Percentiles rank a stretch among this genome's conserved stretches.
Conservation (phyloP, 2,888 invertebrate genomes). For the Platycnemis pennipes region DNA sequence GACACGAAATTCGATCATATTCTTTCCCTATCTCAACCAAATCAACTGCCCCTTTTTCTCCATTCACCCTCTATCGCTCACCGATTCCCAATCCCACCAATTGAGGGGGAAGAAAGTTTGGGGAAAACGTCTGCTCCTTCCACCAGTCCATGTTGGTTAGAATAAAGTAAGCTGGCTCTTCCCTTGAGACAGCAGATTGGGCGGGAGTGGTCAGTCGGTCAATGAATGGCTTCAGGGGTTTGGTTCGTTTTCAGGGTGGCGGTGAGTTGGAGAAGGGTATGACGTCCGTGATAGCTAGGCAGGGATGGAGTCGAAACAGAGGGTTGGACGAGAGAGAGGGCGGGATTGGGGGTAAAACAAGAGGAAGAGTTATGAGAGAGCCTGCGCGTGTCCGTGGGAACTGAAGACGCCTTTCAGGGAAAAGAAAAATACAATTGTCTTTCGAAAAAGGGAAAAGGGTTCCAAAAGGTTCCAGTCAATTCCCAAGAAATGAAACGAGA, state of each 20-base stretch:
- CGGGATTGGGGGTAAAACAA: not conserved
- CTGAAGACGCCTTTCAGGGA: not conserved
- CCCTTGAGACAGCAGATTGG: not conserved
- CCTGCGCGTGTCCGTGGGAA: not conserved
- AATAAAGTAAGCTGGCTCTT: not conserved
- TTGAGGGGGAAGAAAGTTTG: not conserved
- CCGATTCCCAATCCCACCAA: not conserved
- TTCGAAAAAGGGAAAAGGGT: not conserved
- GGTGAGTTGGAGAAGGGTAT: not conserved
- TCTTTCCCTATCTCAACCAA: not conserved
- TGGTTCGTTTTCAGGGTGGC: not conserved
- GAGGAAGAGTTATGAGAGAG: not conserved
- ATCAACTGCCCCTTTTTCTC: not conserved
- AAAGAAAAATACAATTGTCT: not conserved
- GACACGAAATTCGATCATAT: not conserved
- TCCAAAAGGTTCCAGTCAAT: not conserved
- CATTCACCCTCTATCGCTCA: not conserved
- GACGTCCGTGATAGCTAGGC: not conserved
- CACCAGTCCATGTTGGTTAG: not conserved
- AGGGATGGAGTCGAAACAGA: not conserved
- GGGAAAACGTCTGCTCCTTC: not conserved
- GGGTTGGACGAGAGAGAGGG: not conserved
- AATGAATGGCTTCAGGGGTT: not conserved
- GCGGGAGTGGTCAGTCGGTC: not conserved
- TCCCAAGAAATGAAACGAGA: not conserved